phyloP scores from a whole-genome alignment of 2,113 vertebrate species.

The Podocnemis expansa region DNA sequence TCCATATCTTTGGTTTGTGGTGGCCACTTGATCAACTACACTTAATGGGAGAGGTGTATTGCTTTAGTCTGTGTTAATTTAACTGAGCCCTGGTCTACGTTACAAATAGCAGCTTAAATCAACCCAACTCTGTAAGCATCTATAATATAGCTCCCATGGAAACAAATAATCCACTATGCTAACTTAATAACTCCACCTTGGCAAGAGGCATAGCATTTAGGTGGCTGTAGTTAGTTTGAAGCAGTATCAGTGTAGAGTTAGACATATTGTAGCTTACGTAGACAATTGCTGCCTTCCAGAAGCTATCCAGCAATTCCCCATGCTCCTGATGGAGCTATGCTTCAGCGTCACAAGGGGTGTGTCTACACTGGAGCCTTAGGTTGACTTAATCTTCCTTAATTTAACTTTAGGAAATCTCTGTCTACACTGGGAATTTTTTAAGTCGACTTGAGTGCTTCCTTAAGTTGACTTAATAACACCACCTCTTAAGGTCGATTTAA shows the following conservation, averaged over 20 bases:
- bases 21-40: background rate
- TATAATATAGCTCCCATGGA: background rate
- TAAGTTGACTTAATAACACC: no score
- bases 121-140: background rate
- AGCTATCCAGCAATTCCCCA: background rate
- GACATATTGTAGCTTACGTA: background rate
- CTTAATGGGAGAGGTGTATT: rapidly evolving
- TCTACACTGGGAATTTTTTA: no score
- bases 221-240: background rate
- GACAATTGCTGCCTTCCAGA: background rate
- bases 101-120: no score
- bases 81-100: background rate
- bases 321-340: background rate
- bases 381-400: no score
- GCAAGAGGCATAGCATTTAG: background rate
- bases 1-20: background rate
- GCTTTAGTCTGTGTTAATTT: background rate
- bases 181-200: background rate
- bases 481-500: no score
- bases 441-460: no score
- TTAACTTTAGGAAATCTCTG: no score
- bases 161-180: background rate
- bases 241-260: background rate
- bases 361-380: no score
- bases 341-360: background rate